Evolutionary conservation across 2,113 vertebrate genomes (phyloP).

Genomic region (Gorsachius goisagi): DNA sequence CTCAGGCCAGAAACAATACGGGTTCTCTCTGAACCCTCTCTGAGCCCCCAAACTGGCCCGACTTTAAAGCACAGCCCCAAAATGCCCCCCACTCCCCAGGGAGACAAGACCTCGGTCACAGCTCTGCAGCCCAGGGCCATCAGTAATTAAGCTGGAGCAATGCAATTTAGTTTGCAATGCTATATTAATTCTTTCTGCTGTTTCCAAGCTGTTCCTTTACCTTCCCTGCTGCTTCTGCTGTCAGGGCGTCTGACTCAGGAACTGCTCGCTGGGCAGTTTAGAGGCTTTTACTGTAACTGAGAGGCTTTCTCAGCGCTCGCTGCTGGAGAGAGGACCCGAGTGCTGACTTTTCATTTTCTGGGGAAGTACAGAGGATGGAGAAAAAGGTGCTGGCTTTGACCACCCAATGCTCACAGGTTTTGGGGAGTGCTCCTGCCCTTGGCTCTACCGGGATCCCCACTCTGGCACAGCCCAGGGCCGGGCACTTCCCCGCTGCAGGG

Average conservation of each 20-base stretch:
- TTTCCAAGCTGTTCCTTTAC: constrained; percentile 31
- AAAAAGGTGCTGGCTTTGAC: neutral
- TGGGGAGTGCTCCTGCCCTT: neutral
- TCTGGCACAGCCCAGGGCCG: neutral
- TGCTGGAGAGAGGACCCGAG: neutral
- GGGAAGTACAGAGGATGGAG: neutral
- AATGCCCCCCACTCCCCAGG: neutral
- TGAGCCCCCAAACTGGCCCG: neutral
- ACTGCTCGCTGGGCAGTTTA: neutral
- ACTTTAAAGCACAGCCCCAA: neutral
- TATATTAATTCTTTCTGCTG: constrained; percentile 3
- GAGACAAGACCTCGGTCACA: accelerated
- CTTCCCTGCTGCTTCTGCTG: constrained; percentile 12
- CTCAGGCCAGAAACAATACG: neutral
- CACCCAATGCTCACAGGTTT: accelerated
- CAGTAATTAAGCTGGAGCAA: accelerated
- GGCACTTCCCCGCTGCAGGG: neutral
- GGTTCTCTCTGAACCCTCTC: neutral
- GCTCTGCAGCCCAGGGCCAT: neutral
- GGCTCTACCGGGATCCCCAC: neutral
- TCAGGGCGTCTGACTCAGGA: neutral
- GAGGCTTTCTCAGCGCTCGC: neutral
- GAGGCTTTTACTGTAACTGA: neutral
- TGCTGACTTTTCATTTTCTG: neutral
- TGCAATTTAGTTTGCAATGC: neutral